Base-by-base conservation (phyloP, 53 echinoderm and acorn worm genomes). In the Echinarachnius parma region DNA sequence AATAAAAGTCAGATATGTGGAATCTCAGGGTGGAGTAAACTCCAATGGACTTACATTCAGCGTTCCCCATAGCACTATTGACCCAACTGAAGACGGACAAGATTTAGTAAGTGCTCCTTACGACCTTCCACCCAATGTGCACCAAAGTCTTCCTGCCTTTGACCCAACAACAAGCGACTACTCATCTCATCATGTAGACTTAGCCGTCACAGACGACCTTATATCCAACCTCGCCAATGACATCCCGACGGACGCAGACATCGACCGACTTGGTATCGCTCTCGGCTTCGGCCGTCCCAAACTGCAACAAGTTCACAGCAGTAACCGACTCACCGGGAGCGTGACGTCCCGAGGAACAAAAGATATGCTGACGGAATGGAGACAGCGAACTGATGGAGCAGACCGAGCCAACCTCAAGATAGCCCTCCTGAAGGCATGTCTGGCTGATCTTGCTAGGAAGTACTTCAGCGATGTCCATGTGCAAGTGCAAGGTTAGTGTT, bases 341-440 rank as follows among this genome's bases (percentile, higher is more conserved):
- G 61, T 61, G 18, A 8, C 16, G 19, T 61, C 1, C 35, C 32
- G 7, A 61, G 61, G 61, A 4, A 61, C 61, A 4, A n/a, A 35
- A 8, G 34, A 61, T 34, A 61, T 61, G 61, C 31, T 61, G 0
- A 3, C 19, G 1, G 61, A 61, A 9, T 61, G 61, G 61, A 61
- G 61, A 9, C 33, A 34, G 16, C 35, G 0, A 16, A 61, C 36
- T 5, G 18, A 21, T 32, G 61, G 61, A 61, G 33, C 61, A 34
- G 61, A 34, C 61, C 14, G 31, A 31, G 0, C 30, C 0, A 57
- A 57, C 10, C 57, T 57, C 21, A 57, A 57, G 30, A 36, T 5
- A 22, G 61, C 37, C 16, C 35, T 61, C 4, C 61, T 22, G 20
- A 34, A n/a, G 31, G 61, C 61, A 7, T 18, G 36, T 21, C 20